A percentile compares a stretch with the other conserved stretches of the same genome.
phyloP scores from a whole-genome alignment of 2,888 invertebrate species.

The Hoplodrina blanda region DNA sequence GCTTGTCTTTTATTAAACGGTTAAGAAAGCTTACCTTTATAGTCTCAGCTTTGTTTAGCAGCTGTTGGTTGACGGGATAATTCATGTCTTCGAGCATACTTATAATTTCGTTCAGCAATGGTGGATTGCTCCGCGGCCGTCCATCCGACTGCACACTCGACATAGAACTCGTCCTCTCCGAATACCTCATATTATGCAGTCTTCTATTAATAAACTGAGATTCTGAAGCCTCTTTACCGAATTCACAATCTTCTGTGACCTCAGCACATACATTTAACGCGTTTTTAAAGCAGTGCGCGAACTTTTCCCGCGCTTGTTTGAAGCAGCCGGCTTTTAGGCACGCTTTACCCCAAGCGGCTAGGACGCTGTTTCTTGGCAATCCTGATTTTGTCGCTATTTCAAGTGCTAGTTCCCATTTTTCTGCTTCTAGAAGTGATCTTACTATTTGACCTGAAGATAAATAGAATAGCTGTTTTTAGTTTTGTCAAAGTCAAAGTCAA shows the following conservation, averaged over 20 bases:
- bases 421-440: conserved; percentile 94
- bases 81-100: conserved; percentile 92
- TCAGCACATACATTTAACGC: conserved; percentile 79
- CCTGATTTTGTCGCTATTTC: conserved; percentile 97
- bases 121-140: conserved; percentile 92
- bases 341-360: conserved; percentile 97
- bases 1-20: no score
- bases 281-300: conserved; percentile 88
- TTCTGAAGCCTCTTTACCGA: conserved; percentile 83
- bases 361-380: conserved; percentile 94
- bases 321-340: conserved; percentile 95
- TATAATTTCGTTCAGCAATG: conserved; percentile 93
- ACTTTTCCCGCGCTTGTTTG: conserved; percentile 94
- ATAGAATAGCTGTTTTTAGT: not conserved
- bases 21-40: conserved; percentile 77
- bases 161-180: conserved; percentile 78
- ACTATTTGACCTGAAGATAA: conserved; percentile 90
- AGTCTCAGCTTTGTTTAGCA: conserved; percentile 85
- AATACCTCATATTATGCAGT: conserved; percentile 73
- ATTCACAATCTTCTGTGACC: conserved; percentile 81
- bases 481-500: no score
- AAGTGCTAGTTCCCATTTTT: conserved; percentile 95
- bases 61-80: conserved; percentile 87
- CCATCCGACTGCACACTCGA: conserved; percentile 82
- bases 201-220: conserved; percentile 77